phyloP scores from a whole-genome alignment of 1,140 invertebrate species.

The Nephotettix cincticeps region DNA sequence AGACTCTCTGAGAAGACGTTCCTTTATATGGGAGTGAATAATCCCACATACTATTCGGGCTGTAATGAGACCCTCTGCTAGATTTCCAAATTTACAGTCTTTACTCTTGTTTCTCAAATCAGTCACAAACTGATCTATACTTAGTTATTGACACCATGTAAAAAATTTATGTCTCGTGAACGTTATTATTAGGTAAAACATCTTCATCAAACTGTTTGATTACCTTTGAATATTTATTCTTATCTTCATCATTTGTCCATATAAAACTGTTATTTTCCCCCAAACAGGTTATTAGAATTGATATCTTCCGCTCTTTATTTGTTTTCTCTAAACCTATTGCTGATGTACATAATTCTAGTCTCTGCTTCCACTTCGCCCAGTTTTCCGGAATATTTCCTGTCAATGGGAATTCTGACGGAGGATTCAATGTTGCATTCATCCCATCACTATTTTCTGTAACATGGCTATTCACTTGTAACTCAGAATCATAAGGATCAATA shows the following conservation, averaged over 20 bases:
- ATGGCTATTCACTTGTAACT: no score
- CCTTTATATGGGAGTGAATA: no score
- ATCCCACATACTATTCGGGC: no score
- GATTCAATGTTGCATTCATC: background rate
- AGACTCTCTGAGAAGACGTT: no score
- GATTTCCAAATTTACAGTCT: no score
- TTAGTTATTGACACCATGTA: background rate
- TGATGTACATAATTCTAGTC: background rate
- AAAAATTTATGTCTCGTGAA: background rate
- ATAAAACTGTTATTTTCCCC: background rate
- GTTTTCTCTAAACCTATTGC: background rate
- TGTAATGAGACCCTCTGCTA: no score
- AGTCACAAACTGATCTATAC: background rate
- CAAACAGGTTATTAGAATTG: background rate
- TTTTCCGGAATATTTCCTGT: background rate
- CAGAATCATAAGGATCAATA: no score
- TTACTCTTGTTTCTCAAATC: background rate
- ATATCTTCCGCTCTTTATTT: background rate
- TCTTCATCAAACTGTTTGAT: background rate
- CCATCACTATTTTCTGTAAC: no score
- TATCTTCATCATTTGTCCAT: background rate
- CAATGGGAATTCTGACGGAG: background rate
- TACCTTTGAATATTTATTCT: background rate
- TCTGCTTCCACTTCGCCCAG: slow-evolving; percentile 4
- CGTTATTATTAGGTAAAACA: background rate